phyloP scores from a whole-genome alignment of 2,797 vertebrate genomes.

The Limosa lapponica region DNA sequence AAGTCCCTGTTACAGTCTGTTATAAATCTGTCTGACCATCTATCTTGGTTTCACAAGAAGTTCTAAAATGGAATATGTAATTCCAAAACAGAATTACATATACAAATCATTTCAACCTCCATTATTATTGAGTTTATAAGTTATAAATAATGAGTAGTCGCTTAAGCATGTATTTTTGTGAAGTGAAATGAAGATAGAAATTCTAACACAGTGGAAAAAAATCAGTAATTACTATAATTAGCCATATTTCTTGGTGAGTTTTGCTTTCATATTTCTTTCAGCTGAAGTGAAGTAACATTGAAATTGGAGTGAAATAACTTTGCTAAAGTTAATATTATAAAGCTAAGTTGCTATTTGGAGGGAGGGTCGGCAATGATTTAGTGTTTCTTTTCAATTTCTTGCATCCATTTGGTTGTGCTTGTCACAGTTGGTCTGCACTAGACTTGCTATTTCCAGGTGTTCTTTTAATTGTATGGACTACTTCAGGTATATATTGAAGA shows the following conservation, averaged over 20 bases:
- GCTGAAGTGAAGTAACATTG: neutral
- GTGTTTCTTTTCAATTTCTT: neutral
- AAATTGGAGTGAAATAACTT: neutral
- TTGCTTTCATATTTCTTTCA: neutral
- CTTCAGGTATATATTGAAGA: neutral
- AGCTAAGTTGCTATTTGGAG: neutral
- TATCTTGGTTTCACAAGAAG: neutral
- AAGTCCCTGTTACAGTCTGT: neutral
- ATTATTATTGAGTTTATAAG: neutral
- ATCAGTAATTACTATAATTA: neutral
- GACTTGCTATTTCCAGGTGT: neutral
- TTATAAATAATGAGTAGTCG: neutral
- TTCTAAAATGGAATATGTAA: neutral
- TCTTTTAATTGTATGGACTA: neutral
- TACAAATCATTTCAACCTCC: neutral
- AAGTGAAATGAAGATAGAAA: neutral
- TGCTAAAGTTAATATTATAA: neutral
- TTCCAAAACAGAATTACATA: neutral
- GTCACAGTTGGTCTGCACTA: neutral
- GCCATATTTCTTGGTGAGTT: neutral
- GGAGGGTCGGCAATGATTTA: fast-evolving
- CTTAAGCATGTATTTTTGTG: neutral
- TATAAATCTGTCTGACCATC: neutral
- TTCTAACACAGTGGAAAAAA: neutral
- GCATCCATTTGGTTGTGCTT: neutral